Conservation (phyloP, 37 sponge, comb jelly and placozoan species). For the Agelas oroides region DNA sequence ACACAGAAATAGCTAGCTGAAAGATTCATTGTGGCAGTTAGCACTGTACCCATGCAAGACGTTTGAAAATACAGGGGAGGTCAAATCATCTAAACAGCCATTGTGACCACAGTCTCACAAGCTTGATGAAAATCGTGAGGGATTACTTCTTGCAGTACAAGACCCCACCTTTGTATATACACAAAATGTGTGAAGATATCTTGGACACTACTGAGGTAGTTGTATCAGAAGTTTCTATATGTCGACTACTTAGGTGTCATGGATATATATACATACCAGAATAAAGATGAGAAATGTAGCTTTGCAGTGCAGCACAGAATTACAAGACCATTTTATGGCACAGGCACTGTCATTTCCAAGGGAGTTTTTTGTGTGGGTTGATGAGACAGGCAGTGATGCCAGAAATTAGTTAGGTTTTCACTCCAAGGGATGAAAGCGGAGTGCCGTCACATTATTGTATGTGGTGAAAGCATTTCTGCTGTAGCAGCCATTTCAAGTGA, state of each 20-base stretch:
- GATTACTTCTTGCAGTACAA: background rate
- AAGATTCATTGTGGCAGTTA: background rate
- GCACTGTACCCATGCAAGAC: background rate
- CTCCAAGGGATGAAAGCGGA: too few species aligned
- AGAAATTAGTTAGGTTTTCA: background rate
- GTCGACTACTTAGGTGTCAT: background rate
- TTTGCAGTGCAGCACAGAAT: background rate
- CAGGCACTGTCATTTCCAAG: background rate
- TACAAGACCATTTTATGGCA: background rate
- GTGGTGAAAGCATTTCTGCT: too few species aligned
- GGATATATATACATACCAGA: constrained; percentile 1
- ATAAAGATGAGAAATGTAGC: constrained; percentile 3
- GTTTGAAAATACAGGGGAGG: background rate
- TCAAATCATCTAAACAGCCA: background rate
- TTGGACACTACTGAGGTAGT: background rate
- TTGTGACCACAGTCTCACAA: background rate
- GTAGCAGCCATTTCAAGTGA: too few species aligned
- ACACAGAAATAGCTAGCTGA: background rate
- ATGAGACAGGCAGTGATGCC: constrained; percentile 16
- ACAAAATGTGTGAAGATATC: background rate
- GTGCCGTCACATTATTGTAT: too few species aligned
- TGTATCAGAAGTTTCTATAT: background rate
- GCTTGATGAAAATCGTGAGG: background rate
- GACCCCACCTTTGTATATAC: background rate
- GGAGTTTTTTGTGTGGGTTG: background rate